Evolutionary conservation across 1,140 invertebrate genomes (phyloP).

Genomic region (Charaxes varanes): DNA sequence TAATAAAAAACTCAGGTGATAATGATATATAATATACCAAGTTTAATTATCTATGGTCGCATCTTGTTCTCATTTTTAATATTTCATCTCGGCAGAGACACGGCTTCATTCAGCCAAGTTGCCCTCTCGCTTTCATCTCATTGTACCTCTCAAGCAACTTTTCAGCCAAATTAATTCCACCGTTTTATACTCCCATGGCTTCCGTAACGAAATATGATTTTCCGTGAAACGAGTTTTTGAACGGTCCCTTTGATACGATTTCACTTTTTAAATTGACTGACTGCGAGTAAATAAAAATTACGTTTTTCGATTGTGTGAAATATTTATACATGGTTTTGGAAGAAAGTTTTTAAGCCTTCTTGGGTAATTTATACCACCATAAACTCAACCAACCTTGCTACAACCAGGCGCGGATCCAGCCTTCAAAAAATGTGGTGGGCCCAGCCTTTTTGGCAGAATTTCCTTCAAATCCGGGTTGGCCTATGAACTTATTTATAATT

Average conservation of each 20-base stretch:
- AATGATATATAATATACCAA: too few species aligned
- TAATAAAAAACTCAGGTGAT: too few species aligned
- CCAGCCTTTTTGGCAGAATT: too few species aligned
- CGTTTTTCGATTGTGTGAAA: constrained; percentile 1
- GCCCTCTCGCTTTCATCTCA: constrained; percentile 63
- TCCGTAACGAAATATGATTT: constrained; percentile 60
- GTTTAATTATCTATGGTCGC: constrained; percentile 29
- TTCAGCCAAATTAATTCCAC: constrained; percentile 64
- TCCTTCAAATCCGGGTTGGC: too few species aligned
- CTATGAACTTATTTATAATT: too few species aligned
- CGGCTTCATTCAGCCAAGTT: constrained; percentile 56
- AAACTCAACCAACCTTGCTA: too few species aligned
- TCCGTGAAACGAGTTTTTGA: constrained; percentile 42
- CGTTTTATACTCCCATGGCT: constrained; percentile 54
- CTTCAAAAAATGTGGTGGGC: too few species aligned
- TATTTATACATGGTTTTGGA: too few species aligned
- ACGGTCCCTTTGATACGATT: constrained; percentile 44
- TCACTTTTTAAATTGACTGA: constrained; percentile 51
- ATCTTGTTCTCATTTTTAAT: constrained; percentile 53
- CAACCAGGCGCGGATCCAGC: too few species aligned
- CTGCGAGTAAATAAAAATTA: constrained; percentile 10
- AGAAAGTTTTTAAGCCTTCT: too few species aligned
- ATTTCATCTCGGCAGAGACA: constrained; percentile 45
- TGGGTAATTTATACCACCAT: too few species aligned
- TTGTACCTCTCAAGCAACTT: constrained; percentile 52